These are phyloP conservation scores for Nerophis ophidion DNA, from an alignment of 2,113 vertebrate species.

Conservation along the genomic window DNA sequence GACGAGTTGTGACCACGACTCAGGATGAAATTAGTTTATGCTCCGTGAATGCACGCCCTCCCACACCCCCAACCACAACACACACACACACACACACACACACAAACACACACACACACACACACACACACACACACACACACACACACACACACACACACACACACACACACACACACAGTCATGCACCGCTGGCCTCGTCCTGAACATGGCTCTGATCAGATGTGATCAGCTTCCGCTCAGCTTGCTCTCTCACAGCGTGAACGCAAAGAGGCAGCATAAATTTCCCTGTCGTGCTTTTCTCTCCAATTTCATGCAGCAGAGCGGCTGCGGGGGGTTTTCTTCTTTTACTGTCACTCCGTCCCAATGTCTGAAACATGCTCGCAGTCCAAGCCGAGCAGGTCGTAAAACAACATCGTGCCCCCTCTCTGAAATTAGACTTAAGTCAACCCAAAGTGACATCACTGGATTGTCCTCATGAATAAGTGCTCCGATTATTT, in stretches of 20 bases:
- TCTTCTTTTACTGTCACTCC: constrained; percentile 4
- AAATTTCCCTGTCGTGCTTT: constrained; percentile 34
- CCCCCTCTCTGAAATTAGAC: constrained; percentile 11
- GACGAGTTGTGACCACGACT: constrained; percentile 38
- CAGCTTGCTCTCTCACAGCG: constrained; percentile 49
- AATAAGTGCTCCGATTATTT: not conserved
- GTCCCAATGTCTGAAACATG: constrained; percentile 5
- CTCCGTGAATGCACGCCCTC: constrained; percentile 44
- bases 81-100: not conserved
- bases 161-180: not conserved
- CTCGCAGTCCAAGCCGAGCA: constrained; percentile 20
- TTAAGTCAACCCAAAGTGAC: constrained; percentile 4
- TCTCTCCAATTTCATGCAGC: constrained; percentile 44
- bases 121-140: constrained; percentile 5
- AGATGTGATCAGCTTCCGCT: constrained; percentile 61
- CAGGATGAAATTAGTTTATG: constrained; percentile 49
- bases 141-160: constrained; percentile 10
- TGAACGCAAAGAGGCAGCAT: constrained; percentile 54
- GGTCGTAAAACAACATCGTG: constrained; percentile 26
- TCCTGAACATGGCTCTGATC: constrained; percentile 53
- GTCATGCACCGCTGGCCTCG: constrained; percentile 40
- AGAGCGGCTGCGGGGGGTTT: constrained; percentile 42
- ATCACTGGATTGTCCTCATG: constrained; percentile 2
- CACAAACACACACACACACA: not conserved
- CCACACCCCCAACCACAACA: not conserved